Conservation (phyloP, 92 coral and sea anemone genomes). For the Bergia puertoricense region DNA sequence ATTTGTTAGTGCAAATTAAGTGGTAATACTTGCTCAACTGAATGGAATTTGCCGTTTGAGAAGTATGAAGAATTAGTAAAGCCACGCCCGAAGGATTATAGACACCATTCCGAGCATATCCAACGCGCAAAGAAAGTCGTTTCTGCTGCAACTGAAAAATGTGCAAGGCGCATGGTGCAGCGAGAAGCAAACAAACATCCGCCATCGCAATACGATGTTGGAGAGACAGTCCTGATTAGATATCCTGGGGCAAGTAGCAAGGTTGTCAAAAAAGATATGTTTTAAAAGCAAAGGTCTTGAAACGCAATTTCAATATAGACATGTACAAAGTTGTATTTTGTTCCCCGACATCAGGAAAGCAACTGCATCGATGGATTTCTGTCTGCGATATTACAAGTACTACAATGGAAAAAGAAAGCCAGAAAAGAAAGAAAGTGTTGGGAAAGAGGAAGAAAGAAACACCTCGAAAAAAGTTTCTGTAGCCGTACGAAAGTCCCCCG, state of each 20-base stretch:
- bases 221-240: slow-evolving; percentile 36
- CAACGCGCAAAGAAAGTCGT: slow-evolving; percentile 5
- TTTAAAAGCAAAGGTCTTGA: slow-evolving; percentile 27
- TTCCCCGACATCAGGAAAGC: slow-evolving; percentile 23
- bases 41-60: slow-evolving; percentile 41
- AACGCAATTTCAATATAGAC: neutral
- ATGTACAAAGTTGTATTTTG: slow-evolving; percentile 10
- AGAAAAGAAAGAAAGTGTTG: neutral
- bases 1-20: neutral
- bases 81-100: slow-evolving; percentile 34
- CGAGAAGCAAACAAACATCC: slow-evolving; percentile 41
- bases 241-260: neutral
- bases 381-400: slow-evolving; percentile 12
- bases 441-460: neutral
- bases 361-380: slow-evolving; percentile 10
- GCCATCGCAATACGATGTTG: slow-evolving; percentile 20
- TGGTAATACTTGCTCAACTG: slow-evolving; percentile 15
- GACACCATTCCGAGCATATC: slow-evolving; percentile 24
- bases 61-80: slow-evolving; percentile 33
- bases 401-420: slow-evolving; percentile 12
- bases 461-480: slow-evolving; percentile 27
- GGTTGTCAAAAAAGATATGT: slow-evolving; percentile 16
- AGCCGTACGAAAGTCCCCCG: slow-evolving; percentile 28
- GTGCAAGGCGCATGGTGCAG: slow-evolving; percentile 40
- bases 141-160: slow-evolving; percentile 35